phyloP scores from a whole-genome alignment of 1,140 invertebrate species.

The Lamellibrachia luymesi region DNA sequence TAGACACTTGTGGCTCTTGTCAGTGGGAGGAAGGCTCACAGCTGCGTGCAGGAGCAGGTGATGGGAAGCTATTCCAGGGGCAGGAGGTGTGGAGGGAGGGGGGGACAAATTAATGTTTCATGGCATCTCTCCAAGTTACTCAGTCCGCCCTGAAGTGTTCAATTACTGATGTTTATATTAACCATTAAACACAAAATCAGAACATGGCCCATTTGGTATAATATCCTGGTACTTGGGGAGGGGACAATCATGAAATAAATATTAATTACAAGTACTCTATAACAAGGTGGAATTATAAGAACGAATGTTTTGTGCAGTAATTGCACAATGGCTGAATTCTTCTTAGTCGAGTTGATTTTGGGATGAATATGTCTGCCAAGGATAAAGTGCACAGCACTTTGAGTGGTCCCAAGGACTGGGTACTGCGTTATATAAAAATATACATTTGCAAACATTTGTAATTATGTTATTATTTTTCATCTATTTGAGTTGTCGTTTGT shows the following conservation, averaged over 20 bases:
- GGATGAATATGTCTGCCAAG: too few species aligned
- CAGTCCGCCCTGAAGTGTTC: neutral
- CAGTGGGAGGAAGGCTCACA: neutral
- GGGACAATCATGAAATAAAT: neutral
- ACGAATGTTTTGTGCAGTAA: too few species aligned
- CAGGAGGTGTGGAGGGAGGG: too few species aligned
- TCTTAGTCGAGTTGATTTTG: too few species aligned
- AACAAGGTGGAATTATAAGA: too few species aligned
- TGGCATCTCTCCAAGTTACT: neutral
- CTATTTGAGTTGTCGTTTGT: too few species aligned
- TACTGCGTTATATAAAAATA: too few species aligned
- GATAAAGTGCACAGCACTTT: too few species aligned
- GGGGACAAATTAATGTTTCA: neutral
- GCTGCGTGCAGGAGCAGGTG: neutral
- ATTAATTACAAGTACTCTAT: neutral
- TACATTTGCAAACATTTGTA: too few species aligned
- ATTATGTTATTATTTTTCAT: too few species aligned
- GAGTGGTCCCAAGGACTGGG: too few species aligned
- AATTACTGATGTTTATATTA: neutral
- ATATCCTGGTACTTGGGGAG: neutral
- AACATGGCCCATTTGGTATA: neutral
- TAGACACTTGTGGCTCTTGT: neutral
- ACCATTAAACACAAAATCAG: neutral
- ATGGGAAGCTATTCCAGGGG: neutral
- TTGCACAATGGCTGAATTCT: too few species aligned